Evolutionary conservation across 1,140 invertebrate species (phyloP), one percentile per base, ranked within the genome.

Genomic region (Drosophila varians): DNA sequence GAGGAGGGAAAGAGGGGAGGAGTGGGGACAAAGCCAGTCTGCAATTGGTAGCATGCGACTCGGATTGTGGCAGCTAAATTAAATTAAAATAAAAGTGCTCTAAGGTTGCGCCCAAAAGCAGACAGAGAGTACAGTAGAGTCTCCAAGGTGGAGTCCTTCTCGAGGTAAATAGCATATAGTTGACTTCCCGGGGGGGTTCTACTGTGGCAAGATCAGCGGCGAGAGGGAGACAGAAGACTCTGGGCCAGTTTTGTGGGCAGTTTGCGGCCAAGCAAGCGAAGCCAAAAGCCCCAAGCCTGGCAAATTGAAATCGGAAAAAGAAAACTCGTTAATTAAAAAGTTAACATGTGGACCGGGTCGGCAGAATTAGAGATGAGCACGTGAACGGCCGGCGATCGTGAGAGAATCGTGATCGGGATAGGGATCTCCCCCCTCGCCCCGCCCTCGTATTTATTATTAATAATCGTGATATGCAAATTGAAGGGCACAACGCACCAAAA

Each of bases 241-340:
- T 75, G 52, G 75, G 70, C 75, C 79, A 66, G 79, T 58, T 84
- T 78, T 75, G 77, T 83, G 73, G 72, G 73, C 77, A 78, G 73
- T 82, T 76, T 60, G 79, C 77, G 55, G 31, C 21, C 16, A 12
- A 38, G 14, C 45, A 34, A 40, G 45, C 58, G 46, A 53, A 54
- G 47, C 19, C 31, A 18, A 42, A 38, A 38, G 2, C n/a, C 12
- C 34, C n/a, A 38, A 38, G 62, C 64, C 62, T 77, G 76, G 84
- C 84, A 89, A 89, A 89, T 90, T 89, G 87, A 90, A 90, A 90
- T 87, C 87, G 87, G 87, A 90, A 90, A 84, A 90, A 87, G 87
- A 90, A 89, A 89, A 90, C 87, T 90, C 87, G 87, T 90, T 90
- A 90, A 90, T 90, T 90, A 90, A 90, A 89, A 89, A 89, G 86